These are phyloP conservation scores for Corythornis cristatus DNA, from an alignment of 2,113 vertebrate species.

Conservation along the genomic window DNA sequence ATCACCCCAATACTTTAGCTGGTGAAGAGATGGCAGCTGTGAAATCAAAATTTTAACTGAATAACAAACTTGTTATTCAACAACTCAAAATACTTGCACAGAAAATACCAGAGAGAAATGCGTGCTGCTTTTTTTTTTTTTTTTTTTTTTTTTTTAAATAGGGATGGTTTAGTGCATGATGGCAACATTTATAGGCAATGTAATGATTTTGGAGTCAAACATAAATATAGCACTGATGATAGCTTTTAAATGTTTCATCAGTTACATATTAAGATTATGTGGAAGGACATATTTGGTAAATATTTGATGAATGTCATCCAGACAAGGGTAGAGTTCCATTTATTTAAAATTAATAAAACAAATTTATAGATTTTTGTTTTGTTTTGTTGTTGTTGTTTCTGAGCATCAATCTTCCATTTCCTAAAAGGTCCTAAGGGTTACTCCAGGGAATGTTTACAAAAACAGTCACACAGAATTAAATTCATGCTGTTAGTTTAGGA, in stretches of 20 bases:
- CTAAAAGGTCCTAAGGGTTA: background rate
- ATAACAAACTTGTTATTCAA: background rate
- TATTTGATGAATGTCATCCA: slow-evolving; percentile 59
- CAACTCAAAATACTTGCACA: background rate
- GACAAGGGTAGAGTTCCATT: slow-evolving; percentile 6
- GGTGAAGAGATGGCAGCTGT: background rate
- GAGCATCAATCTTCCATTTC: background rate
- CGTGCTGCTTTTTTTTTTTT: accelerated
- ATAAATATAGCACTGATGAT: slow-evolving; percentile 3
- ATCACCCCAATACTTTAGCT: accelerated
- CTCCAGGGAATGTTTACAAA: background rate
- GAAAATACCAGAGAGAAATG: background rate
- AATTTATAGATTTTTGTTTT: background rate
- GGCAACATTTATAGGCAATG: background rate
- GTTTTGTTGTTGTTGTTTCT: background rate
- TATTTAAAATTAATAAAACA: background rate
- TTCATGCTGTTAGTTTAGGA: background rate
- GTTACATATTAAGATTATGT: background rate
- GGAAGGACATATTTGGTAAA: slow-evolving; percentile 27
- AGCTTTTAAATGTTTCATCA: slow-evolving; percentile 37
- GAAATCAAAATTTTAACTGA: background rate
- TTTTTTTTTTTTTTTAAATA: background rate
- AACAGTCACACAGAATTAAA: background rate
- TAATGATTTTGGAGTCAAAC: slow-evolving; percentile 7
- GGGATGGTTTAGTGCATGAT: background rate